Evolutionary conservation across 64 coral and sea anemone species (phyloP).

Genomic region (Catalaphyllia jardinei): DNA sequence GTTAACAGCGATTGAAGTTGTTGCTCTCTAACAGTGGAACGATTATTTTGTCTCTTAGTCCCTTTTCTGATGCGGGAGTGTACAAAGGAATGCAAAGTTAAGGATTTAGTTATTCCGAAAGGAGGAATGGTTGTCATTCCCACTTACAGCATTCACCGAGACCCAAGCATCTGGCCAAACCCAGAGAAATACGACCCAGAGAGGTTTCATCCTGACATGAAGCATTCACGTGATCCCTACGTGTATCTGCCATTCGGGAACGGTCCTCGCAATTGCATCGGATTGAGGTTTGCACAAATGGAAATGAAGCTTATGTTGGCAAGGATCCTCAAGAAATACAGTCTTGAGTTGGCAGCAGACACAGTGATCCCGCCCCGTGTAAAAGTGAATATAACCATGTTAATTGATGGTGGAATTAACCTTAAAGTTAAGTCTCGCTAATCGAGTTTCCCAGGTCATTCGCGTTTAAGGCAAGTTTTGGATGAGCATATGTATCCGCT

Average conservation of each 20-base stretch:
- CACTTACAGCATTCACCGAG: constrained; percentile 41
- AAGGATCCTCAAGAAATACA: constrained; percentile 45
- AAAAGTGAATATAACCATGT: background rate
- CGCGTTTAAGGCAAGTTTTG: too few species aligned
- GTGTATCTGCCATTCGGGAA: constrained; percentile 42
- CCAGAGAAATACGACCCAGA: constrained; percentile 54
- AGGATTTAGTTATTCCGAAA: constrained; percentile 15
- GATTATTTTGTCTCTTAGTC: constrained; percentile 3
- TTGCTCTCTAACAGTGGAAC: too few species aligned
- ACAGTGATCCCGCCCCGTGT: constrained; percentile 51
- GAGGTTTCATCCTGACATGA: constrained; percentile 30
- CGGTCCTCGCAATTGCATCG: constrained; percentile 57
- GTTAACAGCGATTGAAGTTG: background rate
- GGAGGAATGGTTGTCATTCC: background rate
- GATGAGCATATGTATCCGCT: too few species aligned
- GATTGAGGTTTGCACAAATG: constrained; percentile 61
- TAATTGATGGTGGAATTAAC: constrained; percentile 28
- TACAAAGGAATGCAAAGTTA: constrained; percentile 30
- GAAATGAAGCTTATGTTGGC: constrained; percentile 50
- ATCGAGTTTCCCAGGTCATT: too few species aligned
- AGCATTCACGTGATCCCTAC: constrained; percentile 39
- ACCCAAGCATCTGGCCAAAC: constrained; percentile 10
- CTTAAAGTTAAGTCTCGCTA: background rate
- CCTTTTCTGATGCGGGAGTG: constrained; percentile 17
- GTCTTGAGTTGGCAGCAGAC: background rate